phyloP scores from a whole-genome alignment of 2,113 vertebrate species.

The Odocoileus hemionus region DNA sequence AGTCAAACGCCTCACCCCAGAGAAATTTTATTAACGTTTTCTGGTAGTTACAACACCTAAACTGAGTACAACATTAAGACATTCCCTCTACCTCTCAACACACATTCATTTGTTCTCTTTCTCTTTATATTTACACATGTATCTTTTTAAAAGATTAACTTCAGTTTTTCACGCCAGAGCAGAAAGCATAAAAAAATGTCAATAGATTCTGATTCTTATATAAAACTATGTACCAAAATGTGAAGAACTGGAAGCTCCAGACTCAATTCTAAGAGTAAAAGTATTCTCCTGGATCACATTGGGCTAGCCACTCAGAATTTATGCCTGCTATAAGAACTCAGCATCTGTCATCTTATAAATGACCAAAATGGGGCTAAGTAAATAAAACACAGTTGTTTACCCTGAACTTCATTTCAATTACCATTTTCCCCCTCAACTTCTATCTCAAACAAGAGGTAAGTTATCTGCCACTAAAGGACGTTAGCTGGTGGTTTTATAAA shows the following conservation, averaged over 20 bases:
- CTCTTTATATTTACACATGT: neutral
- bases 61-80: neutral
- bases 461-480: neutral
- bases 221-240: neutral
- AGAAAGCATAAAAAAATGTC: conserved; percentile 3
- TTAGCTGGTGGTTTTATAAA: neutral
- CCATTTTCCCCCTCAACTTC: neutral
- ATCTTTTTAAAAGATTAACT: neutral
- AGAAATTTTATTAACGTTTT: neutral
- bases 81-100: neutral
- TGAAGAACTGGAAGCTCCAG: neutral
- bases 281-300: neutral
- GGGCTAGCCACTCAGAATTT: neutral
- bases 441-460: neutral
- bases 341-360: neutral
- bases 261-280: neutral
- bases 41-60: neutral
- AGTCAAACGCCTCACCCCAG: neutral
- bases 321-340: neutral
- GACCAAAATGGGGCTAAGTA: neutral
- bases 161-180: neutral
- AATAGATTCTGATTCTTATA: neutral
- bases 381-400: neutral
- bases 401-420: neutral
- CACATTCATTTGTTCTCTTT: neutral